Percentiles rank a stretch among this genome's conserved stretches.
These are phyloP conservation scores for Ectemnius cavifrons DNA, from an alignment of 2,888 invertebrate genomes.

Conservation along the genomic window DNA sequence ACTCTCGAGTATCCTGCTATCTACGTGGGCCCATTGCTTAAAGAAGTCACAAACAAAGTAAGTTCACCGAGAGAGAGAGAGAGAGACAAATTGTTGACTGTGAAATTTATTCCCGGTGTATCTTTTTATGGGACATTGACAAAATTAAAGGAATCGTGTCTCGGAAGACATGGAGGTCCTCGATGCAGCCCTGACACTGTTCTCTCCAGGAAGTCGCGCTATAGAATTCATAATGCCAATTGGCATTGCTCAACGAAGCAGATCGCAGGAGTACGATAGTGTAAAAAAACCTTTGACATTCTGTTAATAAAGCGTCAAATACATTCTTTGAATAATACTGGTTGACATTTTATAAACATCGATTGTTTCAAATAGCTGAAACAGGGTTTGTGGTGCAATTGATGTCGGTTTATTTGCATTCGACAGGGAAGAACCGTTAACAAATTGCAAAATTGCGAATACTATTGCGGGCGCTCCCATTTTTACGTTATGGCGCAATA, in stretches of 20 bases:
- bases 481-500: not conserved
- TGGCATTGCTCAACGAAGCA: constrained; percentile 38
- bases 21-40: not conserved
- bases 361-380: no score
- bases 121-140: not conserved
- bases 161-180: constrained; percentile 37
- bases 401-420: no score
- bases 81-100: not conserved
- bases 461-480: not conserved
- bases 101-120: not conserved
- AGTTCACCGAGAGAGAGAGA: not conserved
- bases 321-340: no score
- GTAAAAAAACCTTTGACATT: no score
- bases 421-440: no score
- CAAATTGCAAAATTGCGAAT: not conserved
- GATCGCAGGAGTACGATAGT: constrained; percentile 9
- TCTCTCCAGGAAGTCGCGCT: constrained; percentile 46
- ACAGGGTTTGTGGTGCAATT: no score
- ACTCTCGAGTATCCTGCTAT: not conserved
- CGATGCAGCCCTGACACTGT: constrained; percentile 46
- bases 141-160: constrained; percentile 37
- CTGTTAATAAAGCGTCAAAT: no score
- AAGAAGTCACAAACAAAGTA: not conserved
- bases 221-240: constrained; percentile 47
- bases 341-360: no score